phyloP scores from a whole-genome alignment of 2,113 vertebrate genomes.

The Geococcyx californianus region DNA sequence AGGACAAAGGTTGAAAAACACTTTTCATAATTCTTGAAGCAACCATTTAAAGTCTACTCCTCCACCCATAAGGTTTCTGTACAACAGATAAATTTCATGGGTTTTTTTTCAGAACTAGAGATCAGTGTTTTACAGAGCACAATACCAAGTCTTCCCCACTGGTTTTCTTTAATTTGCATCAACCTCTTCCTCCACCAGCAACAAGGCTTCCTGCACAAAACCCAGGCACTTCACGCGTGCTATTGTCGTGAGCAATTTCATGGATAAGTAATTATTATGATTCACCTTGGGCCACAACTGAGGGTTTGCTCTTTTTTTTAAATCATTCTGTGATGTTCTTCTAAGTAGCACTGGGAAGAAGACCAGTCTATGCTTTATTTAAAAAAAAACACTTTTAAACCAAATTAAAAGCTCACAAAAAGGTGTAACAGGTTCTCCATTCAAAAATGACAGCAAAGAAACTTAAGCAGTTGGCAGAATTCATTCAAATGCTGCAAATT shows the following conservation, averaged over 20 bases:
- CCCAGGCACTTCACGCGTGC: not conserved
- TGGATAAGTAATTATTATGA: not conserved
- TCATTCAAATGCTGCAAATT: not conserved
- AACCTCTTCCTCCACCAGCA: not conserved
- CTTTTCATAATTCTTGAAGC: conserved; percentile 45
- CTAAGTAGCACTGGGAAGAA: not conserved
- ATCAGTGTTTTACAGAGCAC: not conserved
- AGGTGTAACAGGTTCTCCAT: not conserved
- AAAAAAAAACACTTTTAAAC: not conserved
- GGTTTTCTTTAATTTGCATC: not conserved
- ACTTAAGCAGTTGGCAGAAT: not conserved
- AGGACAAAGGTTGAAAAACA: not conserved
- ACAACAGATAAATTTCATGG: not conserved
- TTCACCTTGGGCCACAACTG: not conserved
- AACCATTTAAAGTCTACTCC: conserved; percentile 44
- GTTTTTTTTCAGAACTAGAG: not conserved
- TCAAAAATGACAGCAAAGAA: not conserved
- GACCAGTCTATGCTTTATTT: not conserved
- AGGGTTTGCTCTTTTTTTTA: not conserved
- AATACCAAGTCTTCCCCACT: no score
- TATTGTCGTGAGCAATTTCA: not conserved
- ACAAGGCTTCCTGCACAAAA: not conserved
- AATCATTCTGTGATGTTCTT: not conserved
- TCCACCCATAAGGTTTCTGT: not conserved
- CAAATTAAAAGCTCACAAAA: not conserved